Evolutionary conservation across 2,797 vertebrate genomes (phyloP), one percentile per base, ranked within the genome.

Genomic region (Sebastes itinus): DNA sequence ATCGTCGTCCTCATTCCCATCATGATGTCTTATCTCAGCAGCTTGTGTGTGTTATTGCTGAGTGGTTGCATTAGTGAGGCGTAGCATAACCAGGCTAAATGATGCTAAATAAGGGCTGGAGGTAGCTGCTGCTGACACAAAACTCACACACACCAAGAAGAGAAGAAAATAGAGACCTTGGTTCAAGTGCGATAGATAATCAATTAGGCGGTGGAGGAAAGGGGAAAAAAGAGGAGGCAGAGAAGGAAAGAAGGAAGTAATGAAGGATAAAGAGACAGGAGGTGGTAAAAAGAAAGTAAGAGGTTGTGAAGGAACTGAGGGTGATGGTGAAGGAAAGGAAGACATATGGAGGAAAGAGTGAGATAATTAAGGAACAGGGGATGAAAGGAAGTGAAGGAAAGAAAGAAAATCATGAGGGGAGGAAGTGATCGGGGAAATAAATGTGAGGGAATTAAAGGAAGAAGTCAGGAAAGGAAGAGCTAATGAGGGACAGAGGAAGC

Each of bases 101-200:
- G 2, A 56, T 58, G 77, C 42, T 66, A 84, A 92, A 89, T 87
- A 83, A 66, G 82, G 84, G 86, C 32, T 78, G 67, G 22, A 72
- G 75, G 70, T 55, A 49, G 63, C 16, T 38, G 16, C 71, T 77
- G 85, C 79, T 85, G 83, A 90, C 76, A 72, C 27, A 27, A 83
- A 28, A 38, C 28, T 62, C 12, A 56, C 12, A 60, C 52, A 67
- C 32, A 49, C 16, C 5, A 56, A 30, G 16, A 32, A n/a, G 11
- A 20, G 25, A 32, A 11, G 32, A 66, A 20, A 58, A 25, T 3
- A 58, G 4, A 58, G 25, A 27, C 1, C 2, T 2, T 18, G 35
- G 62, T 71, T 81, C 27, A 61, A 28, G 25, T 16, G 59, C 11
- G 32, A 74, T 32, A 42, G 20, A 70, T 35, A 28, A 67, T 63